Evolutionary conservation across 2,113 vertebrate species (phyloP), one percentile per base, ranked within the genome.

Genomic region (Bettongia penicillata): DNA sequence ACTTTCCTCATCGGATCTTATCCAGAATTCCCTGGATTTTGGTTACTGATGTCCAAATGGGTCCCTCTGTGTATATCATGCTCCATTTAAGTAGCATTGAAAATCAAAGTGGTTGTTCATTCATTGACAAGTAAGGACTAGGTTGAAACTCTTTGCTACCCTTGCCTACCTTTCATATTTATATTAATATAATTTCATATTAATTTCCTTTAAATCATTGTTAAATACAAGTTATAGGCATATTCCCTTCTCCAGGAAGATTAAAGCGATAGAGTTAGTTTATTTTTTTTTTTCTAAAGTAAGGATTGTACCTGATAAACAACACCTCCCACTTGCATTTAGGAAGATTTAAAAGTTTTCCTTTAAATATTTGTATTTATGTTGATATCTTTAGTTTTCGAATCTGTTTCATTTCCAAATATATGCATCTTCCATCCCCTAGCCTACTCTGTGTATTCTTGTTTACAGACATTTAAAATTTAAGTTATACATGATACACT

Each of bases 121-220:
- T 97, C 96, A 97, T 90, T 96, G 96, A 90, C 97, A 95, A 90
- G 96, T 93, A 96, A 93, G 95, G 94, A 84, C 89, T 84, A 91
- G 94, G 48, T 43, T 91, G 22, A 49, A 7, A n/a, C 49, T 84
- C 92, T 96, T 93, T 61, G 93, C 92, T 94, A 77, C 43, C 89
- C 53, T 48, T 95, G 94, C 25, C 91, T 92, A 95, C 52, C 96
- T 77, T n/a, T n/a, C 37, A 7, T 77, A 77, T n/a, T n/a, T 14
- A 7, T 77, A 77, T 77, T n/a, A n/a, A 77, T 77, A 48, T 48
- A 48, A 48, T 77, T n/a, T n/a, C 37, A 7, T 77, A 77, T 77
- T n/a, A n/a, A 77, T 77, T 77, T 77, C 61, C 61, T 77, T 16
- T n/a, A 77, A 16, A 77, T n/a, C 31, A 52, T 16, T 77, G n/a